Evolutionary conservation across 2,888 invertebrate genomes (phyloP).

Genomic region (Tridacna gigas): DNA sequence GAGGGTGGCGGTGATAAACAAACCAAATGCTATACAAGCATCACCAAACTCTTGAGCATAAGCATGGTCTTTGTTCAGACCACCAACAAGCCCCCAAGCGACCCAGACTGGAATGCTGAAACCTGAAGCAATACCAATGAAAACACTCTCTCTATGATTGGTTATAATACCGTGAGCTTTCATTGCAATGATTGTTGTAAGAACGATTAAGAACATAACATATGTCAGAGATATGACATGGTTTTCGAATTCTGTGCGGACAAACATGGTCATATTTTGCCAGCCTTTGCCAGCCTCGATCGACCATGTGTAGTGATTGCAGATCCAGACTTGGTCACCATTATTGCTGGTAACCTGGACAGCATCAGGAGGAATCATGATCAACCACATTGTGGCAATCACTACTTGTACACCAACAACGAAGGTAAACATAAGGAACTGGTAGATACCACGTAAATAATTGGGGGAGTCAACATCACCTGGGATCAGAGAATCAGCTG

Average conservation of each 20-base stretch:
- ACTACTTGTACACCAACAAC: slow-evolving; percentile 91
- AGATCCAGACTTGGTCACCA: slow-evolving; percentile 79
- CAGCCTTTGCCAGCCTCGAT: slow-evolving; percentile 61
- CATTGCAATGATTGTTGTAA: slow-evolving; percentile 93
- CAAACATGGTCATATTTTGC: slow-evolving; percentile 73
- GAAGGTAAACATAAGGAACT: slow-evolving; percentile 93
- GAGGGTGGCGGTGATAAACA: slow-evolving; percentile 93
- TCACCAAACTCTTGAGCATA: slow-evolving; percentile 81
- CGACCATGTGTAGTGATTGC: slow-evolving; percentile 81
- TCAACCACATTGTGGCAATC: slow-evolving; percentile 84
- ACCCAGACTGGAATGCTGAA: slow-evolving; percentile 91
- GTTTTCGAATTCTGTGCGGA: slow-evolving; percentile 81
- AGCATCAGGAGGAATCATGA: slow-evolving; percentile 83
- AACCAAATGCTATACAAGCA: slow-evolving; percentile 94
- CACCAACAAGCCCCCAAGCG: slow-evolving; percentile 88
- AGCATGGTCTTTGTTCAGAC: slow-evolving; percentile 77
- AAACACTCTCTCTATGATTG: slow-evolving; percentile 96
- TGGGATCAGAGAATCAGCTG: slow-evolving; percentile 69
- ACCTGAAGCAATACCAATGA: slow-evolving; percentile 95
- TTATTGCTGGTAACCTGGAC: slow-evolving; percentile 75
- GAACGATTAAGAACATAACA: slow-evolving; percentile 93
- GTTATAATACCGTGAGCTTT: slow-evolving; percentile 92
- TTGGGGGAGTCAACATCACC: slow-evolving; percentile 87
- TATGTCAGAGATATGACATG: slow-evolving; percentile 92
- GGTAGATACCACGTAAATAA: slow-evolving; percentile 96